phyloP scores from a whole-genome alignment of 2,888 invertebrate species.

The Drosophila ezoana region DNA sequence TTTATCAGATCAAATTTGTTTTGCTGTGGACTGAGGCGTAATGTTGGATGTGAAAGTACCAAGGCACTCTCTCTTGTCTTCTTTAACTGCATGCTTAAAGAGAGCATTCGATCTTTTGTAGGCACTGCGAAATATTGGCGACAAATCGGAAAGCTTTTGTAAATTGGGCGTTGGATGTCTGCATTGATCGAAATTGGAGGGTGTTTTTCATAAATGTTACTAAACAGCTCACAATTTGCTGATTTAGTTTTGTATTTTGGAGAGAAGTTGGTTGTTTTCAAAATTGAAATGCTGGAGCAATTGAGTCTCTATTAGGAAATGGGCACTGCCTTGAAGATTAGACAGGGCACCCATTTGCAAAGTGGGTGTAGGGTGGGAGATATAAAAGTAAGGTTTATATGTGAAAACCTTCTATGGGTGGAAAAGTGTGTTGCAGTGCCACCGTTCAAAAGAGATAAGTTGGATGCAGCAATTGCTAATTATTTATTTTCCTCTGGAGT shows the following conservation, averaged over 20 bases:
- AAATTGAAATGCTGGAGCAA: neutral
- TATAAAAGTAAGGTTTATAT: slow-evolving; percentile 26
- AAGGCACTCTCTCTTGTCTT: slow-evolving; percentile 19
- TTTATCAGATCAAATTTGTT: slow-evolving; percentile 36
- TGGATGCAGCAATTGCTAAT: slow-evolving; percentile 3
- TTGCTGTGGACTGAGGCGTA: slow-evolving; percentile 20
- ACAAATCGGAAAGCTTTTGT: neutral
- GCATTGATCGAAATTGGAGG: neutral
- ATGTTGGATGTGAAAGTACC: slow-evolving; percentile 28
- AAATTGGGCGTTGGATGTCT: neutral
- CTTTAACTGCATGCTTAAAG: slow-evolving; percentile 30
- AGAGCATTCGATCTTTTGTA: slow-evolving; percentile 31
- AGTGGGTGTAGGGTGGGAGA: slow-evolving; percentile 21
- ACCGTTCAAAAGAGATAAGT: neutral
- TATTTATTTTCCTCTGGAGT: slow-evolving; percentile 25
- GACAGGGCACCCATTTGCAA: slow-evolving; percentile 19
- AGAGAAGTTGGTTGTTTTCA: neutral
- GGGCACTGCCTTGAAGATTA: slow-evolving; percentile 25
- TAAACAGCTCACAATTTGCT: slow-evolving; percentile 7
- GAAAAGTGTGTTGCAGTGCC: slow-evolving; percentile 12
- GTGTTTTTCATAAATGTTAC: slow-evolving; percentile 11
- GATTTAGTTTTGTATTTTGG: neutral
- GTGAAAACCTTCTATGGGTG: slow-evolving; percentile 21
- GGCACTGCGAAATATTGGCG: slow-evolving; percentile 9
- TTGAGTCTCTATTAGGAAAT: slow-evolving; percentile 1